These are phyloP conservation scores for Porites divaricata DNA, from an alignment of 92 coral and sea anemone species.

Conservation along the genomic window DNA sequence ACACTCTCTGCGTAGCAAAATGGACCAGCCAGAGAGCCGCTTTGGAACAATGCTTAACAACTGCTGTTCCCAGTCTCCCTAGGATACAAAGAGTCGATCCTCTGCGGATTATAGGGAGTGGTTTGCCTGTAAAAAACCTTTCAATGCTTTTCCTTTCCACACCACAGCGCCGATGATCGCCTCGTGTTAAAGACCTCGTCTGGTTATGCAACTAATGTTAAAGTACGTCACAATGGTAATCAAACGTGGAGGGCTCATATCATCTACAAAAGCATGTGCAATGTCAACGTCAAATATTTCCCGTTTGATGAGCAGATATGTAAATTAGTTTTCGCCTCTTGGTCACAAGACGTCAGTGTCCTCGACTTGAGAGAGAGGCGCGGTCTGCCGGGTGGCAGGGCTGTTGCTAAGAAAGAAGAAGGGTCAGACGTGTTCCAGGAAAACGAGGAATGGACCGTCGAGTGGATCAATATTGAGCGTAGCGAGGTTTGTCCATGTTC, in stretches of 20 bases:
- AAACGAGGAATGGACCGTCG: constrained; percentile 81
- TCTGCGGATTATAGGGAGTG: too few relatives aligned
- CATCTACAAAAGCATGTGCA: constrained; percentile 88
- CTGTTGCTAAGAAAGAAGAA: constrained; percentile 60
- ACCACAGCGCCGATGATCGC: constrained; percentile 78
- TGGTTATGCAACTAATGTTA: constrained; percentile 59
- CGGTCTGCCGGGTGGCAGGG: constrained; percentile 32
- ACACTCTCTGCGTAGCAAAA: too few relatives aligned
- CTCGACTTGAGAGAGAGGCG: constrained; percentile 44
- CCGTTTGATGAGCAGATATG: constrained; percentile 89
- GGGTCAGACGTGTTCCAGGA: constrained; percentile 76
- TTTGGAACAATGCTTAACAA: too few relatives aligned
- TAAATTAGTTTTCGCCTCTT: constrained; percentile 81
- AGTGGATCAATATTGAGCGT: constrained; percentile 50
- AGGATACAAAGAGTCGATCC: too few relatives aligned
- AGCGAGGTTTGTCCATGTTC: constrained; percentile 38
- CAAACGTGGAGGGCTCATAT: constrained; percentile 84
- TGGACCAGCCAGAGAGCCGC: too few relatives aligned
- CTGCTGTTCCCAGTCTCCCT: too few relatives aligned
- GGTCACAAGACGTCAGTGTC: constrained; percentile 74
- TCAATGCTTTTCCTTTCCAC: not conserved
- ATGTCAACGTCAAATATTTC: constrained; percentile 82
- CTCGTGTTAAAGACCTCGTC: constrained; percentile 67
- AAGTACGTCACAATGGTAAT: constrained; percentile 65
- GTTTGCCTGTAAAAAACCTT: not conserved